Base-by-base conservation (phyloP, 2,888 invertebrate species). In the Leucophora obtusa region DNA sequence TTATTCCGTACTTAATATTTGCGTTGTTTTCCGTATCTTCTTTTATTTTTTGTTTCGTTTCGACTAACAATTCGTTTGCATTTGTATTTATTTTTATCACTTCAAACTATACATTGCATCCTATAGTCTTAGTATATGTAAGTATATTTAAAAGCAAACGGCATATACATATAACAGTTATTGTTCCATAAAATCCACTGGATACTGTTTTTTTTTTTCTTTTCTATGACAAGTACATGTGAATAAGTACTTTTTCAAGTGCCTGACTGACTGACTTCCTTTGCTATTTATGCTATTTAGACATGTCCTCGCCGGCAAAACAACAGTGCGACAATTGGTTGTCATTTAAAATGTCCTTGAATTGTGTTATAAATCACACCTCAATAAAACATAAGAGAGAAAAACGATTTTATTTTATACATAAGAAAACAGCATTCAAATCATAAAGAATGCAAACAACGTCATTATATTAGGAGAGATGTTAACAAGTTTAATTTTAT, bases 281-380 rank as follows among this genome's bases (percentile, higher is more conserved):
- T 18, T 82, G 56, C 71, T 78, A 58, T 51, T 53, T 9, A 28
- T 28, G 28, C 4, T 28, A 28, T 28, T 28, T 54, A 65, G 65
- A 66, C 33, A 54, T 66, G 54, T 71, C 62, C 69, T 69, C 43
- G 33, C 53, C 66, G 65, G 54, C 51, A 65, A 18, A 63, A 56
- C 63, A 56, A 56, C 28, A 54, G 53, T 43, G n/a, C 17, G 65
- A 68, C 68, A 72, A 76, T 77, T 60, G 65, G 63, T 56, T 79
- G 69, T 65, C 69, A 69, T 69, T 54, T 58, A 15, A 66, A 69
- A 74, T 71, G 71, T 80, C 75, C 80, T 76, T 76, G 80, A 80
- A 80, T 69, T 76, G 53, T 47, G 33, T 63, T 71, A 71, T 47
- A 71, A 79, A 68, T 71, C 43, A 50, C 71, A 80, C 75, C 66